Evolutionary conservation across 2,888 invertebrate species (phyloP), one percentile per base, ranked within the genome.

Genomic region (Zygothrica quintamaculata): DNA sequence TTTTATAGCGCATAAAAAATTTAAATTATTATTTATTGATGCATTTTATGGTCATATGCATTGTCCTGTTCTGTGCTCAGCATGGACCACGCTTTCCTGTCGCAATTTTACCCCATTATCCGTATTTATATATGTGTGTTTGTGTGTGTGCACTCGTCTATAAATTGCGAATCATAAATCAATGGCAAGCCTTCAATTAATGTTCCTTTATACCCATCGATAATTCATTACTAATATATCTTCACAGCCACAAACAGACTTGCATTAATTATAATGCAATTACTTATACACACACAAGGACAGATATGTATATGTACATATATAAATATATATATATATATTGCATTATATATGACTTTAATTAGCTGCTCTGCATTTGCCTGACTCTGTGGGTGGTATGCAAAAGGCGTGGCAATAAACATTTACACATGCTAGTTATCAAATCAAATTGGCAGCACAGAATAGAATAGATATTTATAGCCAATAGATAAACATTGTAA

Each of bases 141-240:
- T 36, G 43, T 36, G 43, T 65, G 34, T 64, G 60, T 70, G 74
- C 59, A 76, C 74, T 77, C 68, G 64, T 66, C 77, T 61, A 77
- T 75, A 77, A 80, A 77, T 77, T 61, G 65, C 34, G 53, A 22
- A 43, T 69, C 77, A 85, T 82, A 82, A 82, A 82, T 82, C 82
- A 82, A 74, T 48, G 68, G 62, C 44, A 65, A 73, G 72, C 70
- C 73, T 75, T 82, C 84, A 84, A 84, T 85, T 82, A 82, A 85
- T 85, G 85, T 62, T 68, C 69, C 79, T 77, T 75, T 84, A 81
- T 67, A 61, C 68, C 70, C 76, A 70, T 74, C 81, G 77, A 78
- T 85, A 87, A 84, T 88, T 87, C 73, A 81, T 79, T 74, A 72
- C 75, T 74, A 70, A 85, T 72, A 75, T 81, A 84, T 87, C 77